Evolutionary conservation across 2,113 vertebrate species (phyloP), one percentile per base, ranked within the genome.

Genomic region (Passer montanus): DNA sequence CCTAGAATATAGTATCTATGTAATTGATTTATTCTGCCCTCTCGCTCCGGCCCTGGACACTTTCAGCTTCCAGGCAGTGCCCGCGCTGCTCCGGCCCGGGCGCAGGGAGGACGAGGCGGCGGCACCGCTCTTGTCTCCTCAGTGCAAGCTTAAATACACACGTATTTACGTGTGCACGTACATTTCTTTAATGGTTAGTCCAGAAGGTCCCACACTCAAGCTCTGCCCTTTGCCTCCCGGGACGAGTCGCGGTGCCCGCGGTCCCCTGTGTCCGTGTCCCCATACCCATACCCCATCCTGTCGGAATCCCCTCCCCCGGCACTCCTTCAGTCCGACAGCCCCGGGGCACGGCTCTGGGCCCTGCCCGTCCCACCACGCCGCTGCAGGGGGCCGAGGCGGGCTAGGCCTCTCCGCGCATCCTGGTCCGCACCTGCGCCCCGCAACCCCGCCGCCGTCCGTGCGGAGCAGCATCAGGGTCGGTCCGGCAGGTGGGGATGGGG

Each of bases 371-470:
- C 84, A 13, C 9, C 13, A 0, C 50, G 41, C 60, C 11, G 5
- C 84, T 35, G 59, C 9, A 20, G 17, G 41, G 37, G 59, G 9
- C 55, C 16, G 33, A 66, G 53, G 28, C 0, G 6, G 9, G 15
- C 89, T 94, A 96, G 95, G 95, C 95, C 95, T 49, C 90, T 89
- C 47, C 23, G 33, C 21, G 7, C 22, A 33, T 16, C 62, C 76
- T 9, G 56, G 3, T 15, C 76, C 50, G 44, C 92, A 94, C 84
- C 90, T 93, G 84, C 24, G 46, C 4, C 35, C 80, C 55, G 14
- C 85, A 66, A 7, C 7, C 10, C 67, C 24, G 8, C 30, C 59
- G 46, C 43, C 12, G 7, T 11, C 43, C 59, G 15, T 62, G 46
- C 5, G 72, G 84, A 53, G 44, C 50, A 9, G 67, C 6, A 24